Evolutionary conservation across 35 echinoderm and acorn worm species (phyloP).

Genomic region (Hemicentrotus pulcherrimus): DNA sequence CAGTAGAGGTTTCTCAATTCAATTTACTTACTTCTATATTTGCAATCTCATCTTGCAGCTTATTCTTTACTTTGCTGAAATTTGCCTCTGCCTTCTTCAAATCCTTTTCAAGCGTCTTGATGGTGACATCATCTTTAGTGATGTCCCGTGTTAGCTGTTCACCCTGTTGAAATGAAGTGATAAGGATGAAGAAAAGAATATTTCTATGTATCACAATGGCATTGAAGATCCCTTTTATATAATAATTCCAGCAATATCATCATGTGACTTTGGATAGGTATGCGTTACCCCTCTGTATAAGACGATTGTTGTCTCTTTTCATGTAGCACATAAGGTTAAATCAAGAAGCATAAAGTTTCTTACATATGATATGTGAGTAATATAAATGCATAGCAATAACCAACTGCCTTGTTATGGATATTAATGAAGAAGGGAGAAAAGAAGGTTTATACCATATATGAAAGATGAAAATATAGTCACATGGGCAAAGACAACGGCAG

Average conservation of each 20-base stretch:
- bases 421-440: too few species aligned
- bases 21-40: conserved; percentile 61
- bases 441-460: too few species aligned
- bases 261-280: not conserved
- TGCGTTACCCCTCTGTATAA: too few species aligned
- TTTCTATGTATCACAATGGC: not conserved
- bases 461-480: too few species aligned
- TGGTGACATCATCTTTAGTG: conserved; percentile 47
- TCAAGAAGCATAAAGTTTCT: too few species aligned
- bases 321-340: too few species aligned
- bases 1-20: not conserved
- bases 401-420: too few species aligned
- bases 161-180: conserved; percentile 54
- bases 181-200: not conserved
- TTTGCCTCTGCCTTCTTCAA: conserved; percentile 52
- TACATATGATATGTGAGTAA: too few species aligned
- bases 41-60: conserved; percentile 51
- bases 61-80: conserved; percentile 74
- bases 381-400: too few species aligned
- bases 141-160: conserved; percentile 71
- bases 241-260: not conserved
- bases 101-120: conserved; percentile 58
- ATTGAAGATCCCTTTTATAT: not conserved
- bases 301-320: too few species aligned
- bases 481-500: too few species aligned